Evolutionary conservation across 2,113 vertebrate species (phyloP).

Genomic region (Podarcis cretensis): DNA sequence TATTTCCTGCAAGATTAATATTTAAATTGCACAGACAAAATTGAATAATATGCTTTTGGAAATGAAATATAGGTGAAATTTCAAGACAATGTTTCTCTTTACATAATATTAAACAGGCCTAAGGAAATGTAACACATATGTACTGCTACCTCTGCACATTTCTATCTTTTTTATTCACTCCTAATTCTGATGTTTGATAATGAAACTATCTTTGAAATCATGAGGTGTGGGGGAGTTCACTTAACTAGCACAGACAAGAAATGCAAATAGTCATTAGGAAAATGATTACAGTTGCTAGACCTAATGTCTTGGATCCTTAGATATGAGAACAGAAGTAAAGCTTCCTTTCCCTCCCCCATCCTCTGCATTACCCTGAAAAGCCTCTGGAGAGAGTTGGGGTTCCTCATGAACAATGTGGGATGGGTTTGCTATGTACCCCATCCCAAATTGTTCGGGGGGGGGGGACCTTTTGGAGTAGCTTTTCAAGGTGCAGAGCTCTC

Average conservation of each 20-base stretch:
- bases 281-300: too few species aligned
- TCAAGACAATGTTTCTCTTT: not conserved
- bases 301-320: not conserved
- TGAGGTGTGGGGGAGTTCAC: fast-evolving
- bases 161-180: not conserved
- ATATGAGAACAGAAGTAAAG: not conserved
- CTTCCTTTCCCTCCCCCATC: not conserved
- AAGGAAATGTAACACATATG: not conserved
- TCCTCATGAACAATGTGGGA: not conserved
- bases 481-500: not conserved
- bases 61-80: not conserved
- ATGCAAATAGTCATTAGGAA: not conserved
- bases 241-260: not conserved
- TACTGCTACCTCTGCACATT: fast-evolving
- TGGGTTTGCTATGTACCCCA: not conserved
- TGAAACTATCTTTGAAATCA: conserved; percentile 1
- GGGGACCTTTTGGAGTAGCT: too few species aligned
- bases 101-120: not conserved
- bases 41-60: not conserved
- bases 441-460: not conserved
- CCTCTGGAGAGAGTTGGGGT: not conserved
- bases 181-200: not conserved
- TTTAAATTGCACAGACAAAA: not conserved
- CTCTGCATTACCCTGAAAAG: not conserved
- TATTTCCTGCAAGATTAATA: not conserved